Evolutionary conservation across 2,113 vertebrate genomes (phyloP).

Genomic region (Malurus melanocephalus): DNA sequence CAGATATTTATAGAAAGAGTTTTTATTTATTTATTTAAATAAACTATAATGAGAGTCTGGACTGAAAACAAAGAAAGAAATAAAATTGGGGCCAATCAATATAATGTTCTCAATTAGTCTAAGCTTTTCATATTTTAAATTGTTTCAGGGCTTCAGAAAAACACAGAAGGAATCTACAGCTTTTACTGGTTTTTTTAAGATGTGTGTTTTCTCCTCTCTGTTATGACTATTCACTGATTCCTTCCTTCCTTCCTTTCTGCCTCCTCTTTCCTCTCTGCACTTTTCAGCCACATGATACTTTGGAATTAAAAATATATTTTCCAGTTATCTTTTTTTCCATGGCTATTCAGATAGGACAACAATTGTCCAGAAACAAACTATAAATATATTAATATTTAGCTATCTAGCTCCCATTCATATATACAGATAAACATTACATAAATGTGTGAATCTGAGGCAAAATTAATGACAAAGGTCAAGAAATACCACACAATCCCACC

Average conservation of each 20-base stretch:
- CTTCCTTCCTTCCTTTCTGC: background rate
- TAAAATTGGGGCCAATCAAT: slow-evolving; percentile 7
- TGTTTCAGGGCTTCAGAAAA: slow-evolving; percentile 33
- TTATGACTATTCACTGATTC: background rate
- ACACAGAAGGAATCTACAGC: background rate
- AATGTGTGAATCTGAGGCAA: background rate
- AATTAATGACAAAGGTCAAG: background rate
- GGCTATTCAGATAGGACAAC: background rate
- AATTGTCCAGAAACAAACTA: background rate
- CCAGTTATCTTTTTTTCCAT: background rate
- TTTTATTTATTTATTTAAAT: slow-evolving; percentile 46
- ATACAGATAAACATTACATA: background rate
- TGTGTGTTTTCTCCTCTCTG: background rate
- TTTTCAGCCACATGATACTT: background rate
- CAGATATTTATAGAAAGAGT: background rate
- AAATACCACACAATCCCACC: background rate
- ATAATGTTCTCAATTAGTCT: slow-evolving; percentile 14
- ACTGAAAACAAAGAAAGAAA: slow-evolving; percentile 38
- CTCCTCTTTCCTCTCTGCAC: background rate
- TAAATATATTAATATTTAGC: background rate
- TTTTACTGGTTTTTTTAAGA: background rate
- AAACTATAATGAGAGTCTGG: background rate
- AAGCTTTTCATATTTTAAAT: slow-evolving; percentile 20
- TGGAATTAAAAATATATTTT: background rate
- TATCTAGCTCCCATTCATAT: background rate